Percentiles rank a stretch among this genome's conserved stretches.
These are phyloP conservation scores for Xenops minutus DNA, from an alignment of 2,797 vertebrate species.

Conservation along the genomic window DNA sequence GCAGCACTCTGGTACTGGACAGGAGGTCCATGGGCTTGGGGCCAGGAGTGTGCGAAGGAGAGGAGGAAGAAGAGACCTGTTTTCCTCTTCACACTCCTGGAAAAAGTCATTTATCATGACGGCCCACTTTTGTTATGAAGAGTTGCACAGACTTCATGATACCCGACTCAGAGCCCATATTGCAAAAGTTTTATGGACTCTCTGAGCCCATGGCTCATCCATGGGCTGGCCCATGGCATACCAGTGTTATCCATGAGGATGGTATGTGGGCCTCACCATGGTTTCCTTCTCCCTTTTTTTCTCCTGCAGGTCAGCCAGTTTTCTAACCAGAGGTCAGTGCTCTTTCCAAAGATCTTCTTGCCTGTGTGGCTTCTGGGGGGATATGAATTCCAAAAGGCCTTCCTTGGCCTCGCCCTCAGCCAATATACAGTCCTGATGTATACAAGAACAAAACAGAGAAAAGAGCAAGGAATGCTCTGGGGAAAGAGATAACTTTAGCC, in stretches of 20 bases:
- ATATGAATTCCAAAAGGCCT: not conserved
- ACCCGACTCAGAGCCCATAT: not conserved
- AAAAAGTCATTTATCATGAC: not conserved
- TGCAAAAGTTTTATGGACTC: not conserved
- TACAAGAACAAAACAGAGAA: not conserved
- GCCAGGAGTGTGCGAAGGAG: not conserved
- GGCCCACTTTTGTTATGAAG: not conserved
- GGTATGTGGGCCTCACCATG: not conserved
- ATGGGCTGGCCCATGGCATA: not conserved
- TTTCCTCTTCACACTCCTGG: not conserved
- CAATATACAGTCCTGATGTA: not conserved
- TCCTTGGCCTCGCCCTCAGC: not conserved
- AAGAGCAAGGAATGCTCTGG: not conserved
- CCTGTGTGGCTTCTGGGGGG: not conserved
- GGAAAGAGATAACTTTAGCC: not conserved
- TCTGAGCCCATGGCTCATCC: not conserved
- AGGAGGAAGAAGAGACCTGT: not conserved
- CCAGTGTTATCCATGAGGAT: not conserved
- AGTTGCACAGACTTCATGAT: not conserved
- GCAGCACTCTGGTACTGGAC: not conserved
- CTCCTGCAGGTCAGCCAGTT: not conserved
- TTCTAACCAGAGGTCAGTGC: not conserved
- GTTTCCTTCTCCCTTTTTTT: not conserved
- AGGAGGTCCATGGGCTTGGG: not conserved
- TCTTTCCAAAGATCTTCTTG: not conserved